phyloP scores from a whole-genome alignment of 2,797 vertebrate species.

The Jordanella pulchra region DNA sequence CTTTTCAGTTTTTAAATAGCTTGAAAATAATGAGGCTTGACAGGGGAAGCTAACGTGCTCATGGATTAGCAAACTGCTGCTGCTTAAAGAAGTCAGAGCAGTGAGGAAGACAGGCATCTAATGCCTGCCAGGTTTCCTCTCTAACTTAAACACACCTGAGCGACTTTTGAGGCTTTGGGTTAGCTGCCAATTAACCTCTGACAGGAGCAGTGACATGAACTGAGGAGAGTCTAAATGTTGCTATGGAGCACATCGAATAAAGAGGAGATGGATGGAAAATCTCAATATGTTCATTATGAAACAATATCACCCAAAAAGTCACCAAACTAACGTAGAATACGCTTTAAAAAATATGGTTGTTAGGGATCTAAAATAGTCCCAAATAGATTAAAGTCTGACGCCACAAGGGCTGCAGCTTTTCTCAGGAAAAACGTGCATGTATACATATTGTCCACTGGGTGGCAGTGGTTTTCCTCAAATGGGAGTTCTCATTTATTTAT shows the following conservation, averaged over 20 bases:
- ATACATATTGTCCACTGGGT: constrained; percentile 50
- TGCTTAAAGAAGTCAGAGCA: constrained; percentile 51
- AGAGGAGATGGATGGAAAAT: neutral
- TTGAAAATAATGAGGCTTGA: constrained; percentile 77
- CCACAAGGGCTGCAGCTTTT: neutral
- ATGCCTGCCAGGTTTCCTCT: constrained; percentile 57
- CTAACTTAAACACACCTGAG: constrained; percentile 59
- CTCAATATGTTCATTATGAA: neutral
- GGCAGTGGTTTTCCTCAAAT: constrained; percentile 51
- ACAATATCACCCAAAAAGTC: neutral
- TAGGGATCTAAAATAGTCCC: neutral
- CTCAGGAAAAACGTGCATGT: neutral
- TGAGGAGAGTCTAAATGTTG: constrained; percentile 15
- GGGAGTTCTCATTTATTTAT: neutral
- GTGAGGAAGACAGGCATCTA: constrained; percentile 57
- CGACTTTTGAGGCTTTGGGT: constrained; percentile 28
- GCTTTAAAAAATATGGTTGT: neutral
- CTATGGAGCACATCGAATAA: constrained; percentile 2
- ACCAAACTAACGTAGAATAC: neutral
- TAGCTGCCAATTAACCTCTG: constrained; percentile 54
- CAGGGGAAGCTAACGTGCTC: constrained; percentile 68
- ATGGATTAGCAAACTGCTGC: constrained; percentile 67
- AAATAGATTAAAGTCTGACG: neutral
- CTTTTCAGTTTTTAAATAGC: constrained; percentile 73
- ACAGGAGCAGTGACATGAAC: constrained; percentile 19